These are phyloP conservation scores for Agrypnus murinus DNA, from an alignment of 2,888 invertebrate genomes.

Conservation along the genomic window DNA sequence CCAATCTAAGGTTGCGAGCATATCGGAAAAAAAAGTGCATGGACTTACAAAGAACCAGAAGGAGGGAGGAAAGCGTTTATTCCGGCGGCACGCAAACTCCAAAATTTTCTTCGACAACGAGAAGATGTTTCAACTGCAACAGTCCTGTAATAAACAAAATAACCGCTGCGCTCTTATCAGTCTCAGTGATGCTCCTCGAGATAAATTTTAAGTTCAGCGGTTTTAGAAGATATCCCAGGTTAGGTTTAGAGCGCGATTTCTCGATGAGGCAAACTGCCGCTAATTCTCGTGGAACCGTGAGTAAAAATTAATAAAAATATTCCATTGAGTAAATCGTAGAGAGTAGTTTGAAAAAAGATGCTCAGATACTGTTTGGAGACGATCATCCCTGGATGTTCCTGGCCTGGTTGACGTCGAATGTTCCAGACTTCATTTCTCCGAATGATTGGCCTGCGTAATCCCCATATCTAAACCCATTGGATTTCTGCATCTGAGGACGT, in stretches of 20 bases:
- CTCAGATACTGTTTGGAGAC: too few species aligned
- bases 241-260: neutral
- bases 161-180: neutral
- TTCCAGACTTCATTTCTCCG: too few species aligned
- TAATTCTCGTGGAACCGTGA: too few species aligned
- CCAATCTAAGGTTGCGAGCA: too few species aligned
- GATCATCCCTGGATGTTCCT: too few species aligned
- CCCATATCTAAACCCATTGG: neutral
- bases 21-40: neutral
- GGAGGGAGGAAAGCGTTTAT: neutral
- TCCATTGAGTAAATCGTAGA: too few species aligned
- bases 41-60: slow-evolving; percentile 4
- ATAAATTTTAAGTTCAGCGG: neutral
- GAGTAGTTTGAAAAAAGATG: too few species aligned
- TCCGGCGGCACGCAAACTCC: neutral
- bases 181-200: neutral
- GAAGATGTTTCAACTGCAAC: neutral
- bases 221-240: neutral
- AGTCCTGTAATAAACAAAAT: neutral
- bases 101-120: neutral
- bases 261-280: too few species aligned
- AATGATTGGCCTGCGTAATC: neutral
- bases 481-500: neutral
- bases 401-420: too few species aligned
- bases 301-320: too few species aligned